phyloP scores from a whole-genome alignment of 2,113 vertebrate species.

The Microcebus griseorufus region DNA sequence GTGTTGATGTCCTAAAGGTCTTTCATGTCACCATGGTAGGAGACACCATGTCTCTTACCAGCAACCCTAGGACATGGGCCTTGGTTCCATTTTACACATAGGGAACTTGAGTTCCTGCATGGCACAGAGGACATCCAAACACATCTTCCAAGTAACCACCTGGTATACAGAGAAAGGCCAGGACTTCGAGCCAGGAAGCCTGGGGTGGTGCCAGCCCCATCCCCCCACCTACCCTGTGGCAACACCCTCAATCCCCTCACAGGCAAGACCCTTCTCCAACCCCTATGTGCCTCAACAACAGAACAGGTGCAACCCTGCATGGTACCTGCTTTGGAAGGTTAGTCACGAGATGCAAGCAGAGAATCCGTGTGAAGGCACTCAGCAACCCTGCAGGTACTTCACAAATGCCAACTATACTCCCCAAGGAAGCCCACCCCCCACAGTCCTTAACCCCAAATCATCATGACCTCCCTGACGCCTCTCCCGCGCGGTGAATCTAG shows the following conservation, averaged over 20 bases:
- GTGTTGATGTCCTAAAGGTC: not conserved
- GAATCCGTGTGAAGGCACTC: not conserved
- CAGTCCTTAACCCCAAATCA: not conserved
- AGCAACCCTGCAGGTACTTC: not conserved
- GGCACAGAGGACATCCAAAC: not conserved
- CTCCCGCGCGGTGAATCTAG: not conserved
- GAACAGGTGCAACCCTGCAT: not conserved
- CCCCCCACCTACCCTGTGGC: not conserved
- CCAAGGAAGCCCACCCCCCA: not conserved
- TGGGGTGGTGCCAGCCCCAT: not conserved
- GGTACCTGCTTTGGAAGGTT: not conserved
- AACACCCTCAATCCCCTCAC: not conserved
- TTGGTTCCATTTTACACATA: not conserved
- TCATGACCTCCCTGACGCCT: not conserved
- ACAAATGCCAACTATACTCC: not conserved
- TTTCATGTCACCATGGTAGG: not conserved
- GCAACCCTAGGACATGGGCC: not conserved
- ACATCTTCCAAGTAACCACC: not conserved
- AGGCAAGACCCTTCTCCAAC: not conserved
- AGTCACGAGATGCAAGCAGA: not conserved
- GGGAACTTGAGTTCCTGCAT: not conserved
- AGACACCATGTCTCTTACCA: not conserved
- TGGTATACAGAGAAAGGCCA: not conserved
- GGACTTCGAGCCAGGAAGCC: not conserved
- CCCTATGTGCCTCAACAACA: not conserved